Base-by-base conservation (phyloP, 2,888 invertebrate genomes). In the Horisme vitalbata region DNA sequence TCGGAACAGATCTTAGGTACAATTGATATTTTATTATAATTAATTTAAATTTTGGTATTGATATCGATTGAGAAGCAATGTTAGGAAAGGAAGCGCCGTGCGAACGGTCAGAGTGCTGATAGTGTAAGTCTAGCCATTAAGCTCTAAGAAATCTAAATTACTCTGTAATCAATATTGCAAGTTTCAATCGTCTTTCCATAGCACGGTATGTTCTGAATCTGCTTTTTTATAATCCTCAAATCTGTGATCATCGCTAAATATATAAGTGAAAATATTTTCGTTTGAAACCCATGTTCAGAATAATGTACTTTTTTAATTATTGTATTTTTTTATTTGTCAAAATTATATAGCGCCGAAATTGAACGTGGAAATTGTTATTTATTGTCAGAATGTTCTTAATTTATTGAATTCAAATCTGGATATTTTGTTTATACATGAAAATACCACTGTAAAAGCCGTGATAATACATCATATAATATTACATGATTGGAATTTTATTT, bases 381-480 rank as follows among this genome's bases (percentile, higher is more conserved):
- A 88, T 88, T 85, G 73, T 83, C 86, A 76, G 71, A 80, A 82
- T 83, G 76, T 78, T 79, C 71, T 82, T 88, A 83, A 86, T 89
- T 89, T 88, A 88, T 89, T 88, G 60, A 82, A 84, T 75, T 83
- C 68, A 82, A 84, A 79, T 76, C 86, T 79, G 86, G 81, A 83
- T 85, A 81, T 84, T 86, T 86, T 86, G 83, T 88, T 88, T 83
- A 83, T 82, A 86, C 78, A 83, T 75, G 79, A 83, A 74, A 84
- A 81, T 85, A 87, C 86, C 85, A 89, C 83, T 88, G 89, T 88
- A 86, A 88, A 87, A 86, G 82, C 88, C 89, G 88, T 88, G 89
- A 89, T 89, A 83, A 68, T 86, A 86, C 85, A 87, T 87, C 82
- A 83, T 26, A 86, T 85, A 88, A 84, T 85, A 88, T 83, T 86